phyloP scores from a whole-genome alignment of 2,797 vertebrate genomes.

The Setipinna tenuifilis region DNA sequence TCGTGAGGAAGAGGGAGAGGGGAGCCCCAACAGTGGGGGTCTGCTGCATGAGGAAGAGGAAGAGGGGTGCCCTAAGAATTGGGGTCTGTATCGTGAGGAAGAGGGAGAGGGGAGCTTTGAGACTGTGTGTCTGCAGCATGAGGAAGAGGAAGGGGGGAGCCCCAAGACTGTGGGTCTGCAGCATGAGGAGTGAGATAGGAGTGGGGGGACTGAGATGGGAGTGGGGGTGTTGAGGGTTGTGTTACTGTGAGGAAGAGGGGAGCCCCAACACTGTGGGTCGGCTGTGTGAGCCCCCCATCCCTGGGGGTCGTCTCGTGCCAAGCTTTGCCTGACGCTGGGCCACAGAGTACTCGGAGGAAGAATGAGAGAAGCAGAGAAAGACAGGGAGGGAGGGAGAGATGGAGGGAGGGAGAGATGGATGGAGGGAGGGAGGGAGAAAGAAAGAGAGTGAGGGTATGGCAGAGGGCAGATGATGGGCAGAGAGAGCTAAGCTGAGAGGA shows the following conservation, averaged over 20 bases:
- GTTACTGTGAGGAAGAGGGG: too few relatives aligned
- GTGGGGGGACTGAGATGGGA: not conserved
- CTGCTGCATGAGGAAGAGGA: not conserved
- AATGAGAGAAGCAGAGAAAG: not conserved
- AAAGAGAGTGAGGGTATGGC: not conserved
- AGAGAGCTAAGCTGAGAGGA: not conserved
- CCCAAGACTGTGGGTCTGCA: too few relatives aligned
- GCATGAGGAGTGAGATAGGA: not conserved
- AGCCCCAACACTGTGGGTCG: not conserved
- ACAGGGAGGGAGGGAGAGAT: not conserved
- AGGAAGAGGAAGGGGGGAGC: too few relatives aligned
- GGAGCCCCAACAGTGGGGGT: too few relatives aligned
- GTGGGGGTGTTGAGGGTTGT: too few relatives aligned
- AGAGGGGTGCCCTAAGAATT: too few relatives aligned
- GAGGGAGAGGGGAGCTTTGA: too few relatives aligned
- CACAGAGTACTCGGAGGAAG: not conserved
- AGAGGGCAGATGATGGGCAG: slow-evolving; percentile 23
- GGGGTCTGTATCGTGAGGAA: too few relatives aligned
- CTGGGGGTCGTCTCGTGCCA: not conserved
- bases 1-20: too few relatives aligned
- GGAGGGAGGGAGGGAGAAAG: slow-evolving; percentile 13
- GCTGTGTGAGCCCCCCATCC: not conserved
- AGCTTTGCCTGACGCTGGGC: not conserved
- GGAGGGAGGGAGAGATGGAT: not conserved
- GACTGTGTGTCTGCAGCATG: too few relatives aligned